Evolutionary conservation across 2,797 vertebrate genomes (phyloP).

Genomic region (Threskiornis aethiopicus): DNA sequence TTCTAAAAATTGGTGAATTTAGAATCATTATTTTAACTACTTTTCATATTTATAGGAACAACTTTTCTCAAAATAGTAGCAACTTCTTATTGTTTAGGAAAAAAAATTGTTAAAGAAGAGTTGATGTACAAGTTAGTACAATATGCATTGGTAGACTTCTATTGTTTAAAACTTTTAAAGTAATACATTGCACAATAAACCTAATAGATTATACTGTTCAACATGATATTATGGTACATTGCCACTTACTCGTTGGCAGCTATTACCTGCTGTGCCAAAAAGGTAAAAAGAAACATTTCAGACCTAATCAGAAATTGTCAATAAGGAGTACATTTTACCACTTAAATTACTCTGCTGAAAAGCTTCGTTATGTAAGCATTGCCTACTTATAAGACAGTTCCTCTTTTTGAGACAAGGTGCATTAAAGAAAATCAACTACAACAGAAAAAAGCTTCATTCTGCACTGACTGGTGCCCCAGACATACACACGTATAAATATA

Average conservation of each 20-base stretch:
- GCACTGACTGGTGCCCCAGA: not conserved
- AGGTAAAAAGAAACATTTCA: not conserved
- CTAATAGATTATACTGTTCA: not conserved
- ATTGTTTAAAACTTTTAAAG: not conserved
- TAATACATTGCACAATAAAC: not conserved
- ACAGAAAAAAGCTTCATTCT: not conserved
- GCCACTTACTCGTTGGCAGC: not conserved
- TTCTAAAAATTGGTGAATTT: not conserved
- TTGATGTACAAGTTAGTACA: not conserved
- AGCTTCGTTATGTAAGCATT: not conserved
- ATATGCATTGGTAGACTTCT: not conserved
- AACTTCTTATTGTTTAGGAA: not conserved
- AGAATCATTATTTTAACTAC: not conserved
- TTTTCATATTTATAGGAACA: not conserved
- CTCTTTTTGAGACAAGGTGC: not conserved
- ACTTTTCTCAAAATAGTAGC: not conserved
- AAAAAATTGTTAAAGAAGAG: not conserved
- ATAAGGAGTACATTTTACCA: not conserved
- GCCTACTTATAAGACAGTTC: not conserved
- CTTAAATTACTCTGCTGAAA: not conserved
- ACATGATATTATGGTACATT: not conserved
- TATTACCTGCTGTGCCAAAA: not conserved
- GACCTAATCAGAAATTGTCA: not conserved
- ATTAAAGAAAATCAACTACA: not conserved
- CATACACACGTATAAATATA: not conserved